phyloP scores from a whole-genome alignment of 2,113 vertebrate genomes.

The Thomomys bottae region DNA sequence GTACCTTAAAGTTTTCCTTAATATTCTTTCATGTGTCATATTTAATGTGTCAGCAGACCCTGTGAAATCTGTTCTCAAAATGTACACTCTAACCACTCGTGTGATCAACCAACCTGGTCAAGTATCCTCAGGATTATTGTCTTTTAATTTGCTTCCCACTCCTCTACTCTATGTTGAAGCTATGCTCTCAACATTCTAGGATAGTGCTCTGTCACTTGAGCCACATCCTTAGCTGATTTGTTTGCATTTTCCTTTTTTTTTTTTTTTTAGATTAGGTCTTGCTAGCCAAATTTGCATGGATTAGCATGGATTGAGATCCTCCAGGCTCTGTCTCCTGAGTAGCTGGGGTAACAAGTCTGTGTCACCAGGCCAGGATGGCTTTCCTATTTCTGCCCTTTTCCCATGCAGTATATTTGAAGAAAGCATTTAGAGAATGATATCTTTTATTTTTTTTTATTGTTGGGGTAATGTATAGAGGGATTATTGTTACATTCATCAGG shows the following conservation, averaged over 20 bases:
- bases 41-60: not conserved
- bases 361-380: not conserved
- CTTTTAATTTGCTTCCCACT: no score
- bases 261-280: no score
- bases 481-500: no score
- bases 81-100: not conserved
- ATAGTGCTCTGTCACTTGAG: no score
- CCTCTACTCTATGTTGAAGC: no score
- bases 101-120: not conserved
- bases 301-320: no score
- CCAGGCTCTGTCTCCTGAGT: no score
- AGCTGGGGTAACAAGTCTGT: no score
- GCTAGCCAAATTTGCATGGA: no score
- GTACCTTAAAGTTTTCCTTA: not conserved
- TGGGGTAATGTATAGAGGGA: no score
- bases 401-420: not conserved
- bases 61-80: not conserved
- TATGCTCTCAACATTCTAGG: not conserved
- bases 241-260: not conserved
- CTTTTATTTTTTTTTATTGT: no score
- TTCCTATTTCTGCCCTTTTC: not conserved
- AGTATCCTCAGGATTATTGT: not conserved
- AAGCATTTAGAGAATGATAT: not conserved
- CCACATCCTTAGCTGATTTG: not conserved
- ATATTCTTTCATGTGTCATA: not conserved